Evolutionary conservation across 2,888 invertebrate species (phyloP), one percentile per base, ranked within the genome.

Genomic region (Phyto melanocephala): DNA sequence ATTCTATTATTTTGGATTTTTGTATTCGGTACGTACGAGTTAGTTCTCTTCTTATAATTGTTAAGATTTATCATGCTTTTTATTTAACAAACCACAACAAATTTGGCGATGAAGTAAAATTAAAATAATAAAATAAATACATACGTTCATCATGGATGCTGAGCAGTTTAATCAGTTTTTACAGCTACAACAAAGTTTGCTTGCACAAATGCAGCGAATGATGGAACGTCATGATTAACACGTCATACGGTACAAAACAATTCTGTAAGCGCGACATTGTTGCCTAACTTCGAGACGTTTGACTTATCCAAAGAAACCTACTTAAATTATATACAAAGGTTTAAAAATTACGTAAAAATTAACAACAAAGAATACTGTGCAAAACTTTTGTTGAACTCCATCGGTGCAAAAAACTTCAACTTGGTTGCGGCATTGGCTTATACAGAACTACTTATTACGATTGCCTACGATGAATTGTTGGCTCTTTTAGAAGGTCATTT

Each of bases 91-190:
- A 24, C 52, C 42, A 28, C 37, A 4, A 74, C 24, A 37, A 17
- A 45, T 33, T 28, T 13, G 40, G 72, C 42, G 56, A 62, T 13
- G 56, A 33, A 15, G 28, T 33, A 10, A 56, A 56, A 56, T n/a
- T 17, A 1, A 56, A 56, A 15, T 56, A 33, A 15, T 0, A 15
- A 24, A 24, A 13, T 24, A 24, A 7, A 24, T 52, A 52, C 52
- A 52, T 1, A 35, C 56, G 15, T 56, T 33, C 56, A 10, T 56
- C 15, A 56, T 56, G 28, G 56, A 56, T 33, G 56, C 56, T 17
- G 15, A 28, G 10, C 56, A 76, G 54, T 22, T 81, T 81, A 87
- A 83, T 85, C 85, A 52, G 24, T 47, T 52, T 52, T 52, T 52
- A 7, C 84, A 82, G 63, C 67, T 75, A 78, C 62, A 67, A 71